Evolutionary conservation across 2,797 vertebrate genomes (phyloP).

Genomic region (Antennarius maculatus): DNA sequence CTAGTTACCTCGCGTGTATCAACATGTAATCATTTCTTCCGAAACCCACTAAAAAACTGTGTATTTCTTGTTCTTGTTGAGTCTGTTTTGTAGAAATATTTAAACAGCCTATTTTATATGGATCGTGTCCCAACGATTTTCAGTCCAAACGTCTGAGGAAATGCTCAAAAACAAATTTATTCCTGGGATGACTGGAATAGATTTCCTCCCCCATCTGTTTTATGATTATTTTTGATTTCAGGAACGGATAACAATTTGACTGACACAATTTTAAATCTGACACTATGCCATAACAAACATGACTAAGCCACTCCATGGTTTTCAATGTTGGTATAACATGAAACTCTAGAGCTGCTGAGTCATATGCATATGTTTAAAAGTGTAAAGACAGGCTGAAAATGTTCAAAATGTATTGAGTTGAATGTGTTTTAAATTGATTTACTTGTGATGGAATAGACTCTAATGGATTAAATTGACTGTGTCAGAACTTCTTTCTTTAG

Average conservation of each 20-base stretch:
- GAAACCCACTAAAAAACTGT: too few relatives aligned
- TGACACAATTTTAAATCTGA: conserved; percentile 54
- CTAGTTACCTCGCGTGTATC: conserved; percentile 2
- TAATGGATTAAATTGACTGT: too few relatives aligned
- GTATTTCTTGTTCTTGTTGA: background rate
- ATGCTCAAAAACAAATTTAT: conserved; percentile 30
- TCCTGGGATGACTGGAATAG: conserved; percentile 12
- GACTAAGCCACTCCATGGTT: background rate
- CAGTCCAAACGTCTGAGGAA: conserved; percentile 12
- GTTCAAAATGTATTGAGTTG: conserved; percentile 4
- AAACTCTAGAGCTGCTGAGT: background rate
- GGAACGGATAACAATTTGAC: conserved; percentile 53
- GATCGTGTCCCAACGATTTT: conserved; percentile 9
- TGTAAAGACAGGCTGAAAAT: conserved; percentile 1
- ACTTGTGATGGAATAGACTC: background rate
- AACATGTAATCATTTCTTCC: conserved; percentile 29
- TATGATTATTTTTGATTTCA: conserved; percentile 34
- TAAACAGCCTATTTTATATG: background rate
- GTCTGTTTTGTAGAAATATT: background rate
- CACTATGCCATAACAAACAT: conserved; percentile 15
- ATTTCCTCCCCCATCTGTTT: conserved; percentile 46
- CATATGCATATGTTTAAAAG: background rate
- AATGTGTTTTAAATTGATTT: conserved; percentile 3
- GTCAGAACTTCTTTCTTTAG: too few relatives aligned
- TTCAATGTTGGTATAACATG: conserved; percentile 11